These are phyloP conservation scores for Enteromius viviparus DNA, from an alignment of 2,797 vertebrate species.

Conservation along the genomic window DNA sequence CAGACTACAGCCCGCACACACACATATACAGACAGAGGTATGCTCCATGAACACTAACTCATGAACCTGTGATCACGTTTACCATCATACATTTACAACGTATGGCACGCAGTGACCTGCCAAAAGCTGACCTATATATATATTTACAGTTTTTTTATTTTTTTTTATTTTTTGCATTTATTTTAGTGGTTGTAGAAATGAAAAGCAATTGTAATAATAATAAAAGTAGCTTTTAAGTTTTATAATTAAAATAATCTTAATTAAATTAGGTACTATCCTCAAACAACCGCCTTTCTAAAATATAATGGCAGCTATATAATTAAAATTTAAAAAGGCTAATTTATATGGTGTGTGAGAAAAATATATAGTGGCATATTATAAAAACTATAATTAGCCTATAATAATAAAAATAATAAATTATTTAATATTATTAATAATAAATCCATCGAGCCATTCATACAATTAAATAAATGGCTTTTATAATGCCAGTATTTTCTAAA, in stretches of 20 bases:
- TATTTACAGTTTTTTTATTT: no score
- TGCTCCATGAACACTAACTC: slow-evolving; percentile 19
- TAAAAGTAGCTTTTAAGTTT: background rate
- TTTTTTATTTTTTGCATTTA: background rate
- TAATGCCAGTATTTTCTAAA: background rate
- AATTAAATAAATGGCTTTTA: background rate
- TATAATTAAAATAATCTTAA: background rate
- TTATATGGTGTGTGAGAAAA: background rate
- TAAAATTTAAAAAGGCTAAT: background rate
- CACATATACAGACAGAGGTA: slow-evolving; percentile 22
- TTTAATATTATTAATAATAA: no score
- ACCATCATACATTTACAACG: slow-evolving; percentile 2
- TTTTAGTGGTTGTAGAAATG: background rate
- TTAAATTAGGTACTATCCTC: background rate
- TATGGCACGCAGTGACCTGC: background rate
- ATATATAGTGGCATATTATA: background rate
- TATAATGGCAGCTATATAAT: background rate
- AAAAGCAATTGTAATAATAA: background rate
- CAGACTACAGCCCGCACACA: slow-evolving; percentile 30
- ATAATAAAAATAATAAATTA: no score
- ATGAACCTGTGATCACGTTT: slow-evolving; percentile 1
- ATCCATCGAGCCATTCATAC: no score
- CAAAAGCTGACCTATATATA: background rate
- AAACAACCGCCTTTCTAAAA: background rate
- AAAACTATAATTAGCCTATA: background rate